Evolutionary conservation across 1,140 invertebrate genomes (phyloP).

Genomic region (Diorhabda carinulata): DNA sequence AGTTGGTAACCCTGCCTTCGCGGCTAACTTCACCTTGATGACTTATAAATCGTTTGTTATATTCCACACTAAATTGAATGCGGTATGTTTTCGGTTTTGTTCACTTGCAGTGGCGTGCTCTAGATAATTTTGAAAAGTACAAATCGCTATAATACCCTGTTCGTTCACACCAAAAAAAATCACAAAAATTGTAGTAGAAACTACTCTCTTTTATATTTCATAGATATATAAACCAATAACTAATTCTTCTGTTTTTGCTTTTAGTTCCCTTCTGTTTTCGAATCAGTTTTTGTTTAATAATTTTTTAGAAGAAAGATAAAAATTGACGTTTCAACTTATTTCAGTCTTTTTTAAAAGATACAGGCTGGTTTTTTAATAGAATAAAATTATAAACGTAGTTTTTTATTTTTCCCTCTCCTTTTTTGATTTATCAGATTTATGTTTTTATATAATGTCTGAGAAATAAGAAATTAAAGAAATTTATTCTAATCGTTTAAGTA

Average conservation of each 20-base stretch:
- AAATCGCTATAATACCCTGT: no score
- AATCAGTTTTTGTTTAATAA: not conserved
- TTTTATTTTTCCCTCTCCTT: no score
- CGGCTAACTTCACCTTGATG: slow-evolving; percentile 7
- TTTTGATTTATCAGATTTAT: no score
- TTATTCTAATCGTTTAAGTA: no score
- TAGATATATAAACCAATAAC: not conserved
- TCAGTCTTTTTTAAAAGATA: not conserved
- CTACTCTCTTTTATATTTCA: not conserved
- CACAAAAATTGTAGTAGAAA: no score
- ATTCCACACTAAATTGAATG: slow-evolving; percentile 20
- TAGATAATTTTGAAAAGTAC: no score
- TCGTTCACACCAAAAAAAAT: no score
- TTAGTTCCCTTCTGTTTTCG: not conserved
- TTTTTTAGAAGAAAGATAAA: not conserved
- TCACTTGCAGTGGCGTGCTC: slow-evolving; percentile 4
- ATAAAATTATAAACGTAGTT: no score
- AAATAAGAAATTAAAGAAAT: no score
- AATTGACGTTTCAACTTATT: no score
- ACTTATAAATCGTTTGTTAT: slow-evolving; percentile 22
- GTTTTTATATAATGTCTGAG: no score
- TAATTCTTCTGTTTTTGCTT: not conserved
- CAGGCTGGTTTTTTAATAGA: not conserved
- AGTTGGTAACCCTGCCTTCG: slow-evolving; percentile 26
- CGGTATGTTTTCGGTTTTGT: slow-evolving; percentile 3